Evolutionary conservation across 64 coral and sea anemone genomes (phyloP).

Genomic region (Cladopsammia gracilis): DNA sequence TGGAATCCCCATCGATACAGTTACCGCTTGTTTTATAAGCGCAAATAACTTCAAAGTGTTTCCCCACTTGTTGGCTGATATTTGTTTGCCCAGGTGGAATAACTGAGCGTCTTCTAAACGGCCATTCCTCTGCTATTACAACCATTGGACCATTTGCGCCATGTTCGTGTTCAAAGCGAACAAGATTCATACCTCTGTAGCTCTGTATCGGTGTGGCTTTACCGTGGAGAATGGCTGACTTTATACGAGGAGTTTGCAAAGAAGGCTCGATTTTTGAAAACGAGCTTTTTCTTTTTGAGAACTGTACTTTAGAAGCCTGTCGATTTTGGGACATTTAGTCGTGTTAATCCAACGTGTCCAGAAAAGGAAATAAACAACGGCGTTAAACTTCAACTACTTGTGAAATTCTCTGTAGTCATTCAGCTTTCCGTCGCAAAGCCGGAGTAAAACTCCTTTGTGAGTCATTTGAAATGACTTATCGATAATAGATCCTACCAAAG

Average conservation of each 20-base stretch:
- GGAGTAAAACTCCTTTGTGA: too few species aligned
- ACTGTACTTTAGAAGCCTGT: background rate
- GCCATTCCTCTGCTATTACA: conserved; percentile 16
- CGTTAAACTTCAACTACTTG: background rate
- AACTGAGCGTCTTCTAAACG: background rate
- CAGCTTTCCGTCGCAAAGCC: too few species aligned
- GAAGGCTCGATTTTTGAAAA: background rate
- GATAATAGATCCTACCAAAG: too few species aligned
- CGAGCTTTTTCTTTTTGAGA: background rate
- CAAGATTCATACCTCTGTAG: conserved; percentile 16
- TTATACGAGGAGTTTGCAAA: conserved; percentile 6
- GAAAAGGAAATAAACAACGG: background rate
- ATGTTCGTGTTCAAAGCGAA: conserved; percentile 3
- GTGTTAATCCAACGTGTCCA: background rate
- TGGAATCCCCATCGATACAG: background rate
- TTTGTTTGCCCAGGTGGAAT: background rate
- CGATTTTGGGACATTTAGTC: background rate
- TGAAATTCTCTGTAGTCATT: too few species aligned
- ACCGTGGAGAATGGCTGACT: conserved; percentile 13
- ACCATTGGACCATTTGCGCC: conserved; percentile 5
- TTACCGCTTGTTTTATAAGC: conserved; percentile 19
- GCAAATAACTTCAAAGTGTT: conserved; percentile 29
- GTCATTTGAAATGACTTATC: too few species aligned
- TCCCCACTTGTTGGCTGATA: conserved; percentile 18
- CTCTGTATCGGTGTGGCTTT: conserved; percentile 36